Evolutionary conservation across 2,888 invertebrate genomes (phyloP).

Genomic region (Hermaeophaga mercurialis): DNA sequence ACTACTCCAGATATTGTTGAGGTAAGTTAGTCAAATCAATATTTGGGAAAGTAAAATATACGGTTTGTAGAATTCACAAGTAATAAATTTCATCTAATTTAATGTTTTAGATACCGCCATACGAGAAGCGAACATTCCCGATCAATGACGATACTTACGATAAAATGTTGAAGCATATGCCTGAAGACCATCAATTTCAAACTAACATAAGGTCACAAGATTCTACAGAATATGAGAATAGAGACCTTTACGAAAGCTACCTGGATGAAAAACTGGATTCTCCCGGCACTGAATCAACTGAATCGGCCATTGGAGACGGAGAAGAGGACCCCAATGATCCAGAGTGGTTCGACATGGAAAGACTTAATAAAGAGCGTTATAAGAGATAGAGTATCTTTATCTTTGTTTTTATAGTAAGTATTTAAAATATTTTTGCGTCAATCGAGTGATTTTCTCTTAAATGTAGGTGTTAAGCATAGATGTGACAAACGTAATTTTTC

Average conservation of each 20-base stretch:
- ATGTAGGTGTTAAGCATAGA: too few relatives aligned
- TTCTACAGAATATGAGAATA: constrained; percentile 27
- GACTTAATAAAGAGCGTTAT: constrained; percentile 51
- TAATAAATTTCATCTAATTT: too few relatives aligned
- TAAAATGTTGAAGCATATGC: constrained; percentile 73
- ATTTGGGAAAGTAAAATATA: too few relatives aligned
- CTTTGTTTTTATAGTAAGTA: constrained; percentile 23
- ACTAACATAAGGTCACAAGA: constrained; percentile 51
- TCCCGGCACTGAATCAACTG: constrained; percentile 60
- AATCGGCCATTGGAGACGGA: constrained; percentile 70
- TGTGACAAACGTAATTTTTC: too few relatives aligned
- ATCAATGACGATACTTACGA: constrained; percentile 71
- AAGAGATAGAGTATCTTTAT: constrained; percentile 47
- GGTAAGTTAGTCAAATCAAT: constrained; percentile 33
- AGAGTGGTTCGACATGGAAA: constrained; percentile 71
- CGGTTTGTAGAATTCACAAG: too few relatives aligned
- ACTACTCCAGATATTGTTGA: constrained; percentile 48
- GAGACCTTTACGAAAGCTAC: constrained; percentile 19
- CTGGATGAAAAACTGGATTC: constrained; percentile 45
- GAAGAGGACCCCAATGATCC: constrained; percentile 83
- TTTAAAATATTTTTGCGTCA: too few relatives aligned
- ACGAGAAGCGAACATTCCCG: constrained; percentile 77
- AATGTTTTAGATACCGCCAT: constrained; percentile 65
- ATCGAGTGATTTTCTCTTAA: too few relatives aligned
- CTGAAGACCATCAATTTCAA: constrained; percentile 62